These are phyloP conservation scores for Rallus limicola DNA, from an alignment of 2,113 vertebrate genomes.

Conservation along the genomic window DNA sequence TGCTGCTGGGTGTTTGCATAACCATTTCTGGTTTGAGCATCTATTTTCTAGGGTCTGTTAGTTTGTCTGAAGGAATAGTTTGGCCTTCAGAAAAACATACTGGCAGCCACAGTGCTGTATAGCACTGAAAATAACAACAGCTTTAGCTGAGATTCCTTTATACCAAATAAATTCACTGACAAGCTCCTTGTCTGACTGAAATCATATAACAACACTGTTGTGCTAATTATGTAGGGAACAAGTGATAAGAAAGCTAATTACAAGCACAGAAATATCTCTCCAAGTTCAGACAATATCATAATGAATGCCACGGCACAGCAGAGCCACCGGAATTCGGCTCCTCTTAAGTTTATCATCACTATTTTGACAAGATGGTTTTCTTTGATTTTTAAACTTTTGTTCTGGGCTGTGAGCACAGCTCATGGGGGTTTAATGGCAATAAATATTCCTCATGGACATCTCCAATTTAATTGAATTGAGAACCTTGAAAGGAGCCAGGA, in stretches of 20 bases:
- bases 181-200: slow-evolving; percentile 28
- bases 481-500: slow-evolving; percentile 41
- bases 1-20: not conserved
- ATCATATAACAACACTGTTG: not conserved
- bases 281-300: slow-evolving; percentile 38
- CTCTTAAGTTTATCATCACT: slow-evolving; percentile 38
- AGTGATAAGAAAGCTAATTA: slow-evolving; percentile 64
- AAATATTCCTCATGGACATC: slow-evolving; percentile 17
- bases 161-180: not conserved
- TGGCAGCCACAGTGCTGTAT: not conserved
- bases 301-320: slow-evolving; percentile 37
- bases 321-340: not conserved
- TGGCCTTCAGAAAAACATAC: not conserved
- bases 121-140: not conserved
- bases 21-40: not conserved
- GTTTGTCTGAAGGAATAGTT: not conserved
- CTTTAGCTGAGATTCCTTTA: not conserved
- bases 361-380: slow-evolving; percentile 38
- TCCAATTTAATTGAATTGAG: slow-evolving; percentile 46
- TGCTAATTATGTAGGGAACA: slow-evolving; percentile 62
- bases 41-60: not conserved
- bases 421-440: not conserved
- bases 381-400: slow-evolving; percentile 51
- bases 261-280: slow-evolving; percentile 54
- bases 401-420: not conserved